These are phyloP conservation scores for Sesamia inferens DNA, from an alignment of 2,888 invertebrate genomes.

Conservation along the genomic window DNA sequence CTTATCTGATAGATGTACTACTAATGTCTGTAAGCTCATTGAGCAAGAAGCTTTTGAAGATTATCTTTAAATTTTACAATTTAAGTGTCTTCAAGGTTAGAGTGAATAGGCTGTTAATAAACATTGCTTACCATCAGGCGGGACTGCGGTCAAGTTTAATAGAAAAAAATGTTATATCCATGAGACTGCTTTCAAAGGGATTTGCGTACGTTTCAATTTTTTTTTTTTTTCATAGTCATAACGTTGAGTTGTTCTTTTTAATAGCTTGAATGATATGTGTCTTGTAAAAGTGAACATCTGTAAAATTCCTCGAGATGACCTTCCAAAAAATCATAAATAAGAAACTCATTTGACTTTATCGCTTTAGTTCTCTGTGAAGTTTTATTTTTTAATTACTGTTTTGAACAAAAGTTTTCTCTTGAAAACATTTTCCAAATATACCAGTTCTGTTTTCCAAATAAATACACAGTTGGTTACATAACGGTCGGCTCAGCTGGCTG, in stretches of 20 bases:
- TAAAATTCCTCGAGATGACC: no score
- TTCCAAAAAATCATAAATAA: background rate
- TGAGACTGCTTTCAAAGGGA: background rate
- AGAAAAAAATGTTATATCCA: background rate
- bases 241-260: background rate
- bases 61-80: background rate
- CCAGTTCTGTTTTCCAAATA: slow-evolving; percentile 29
- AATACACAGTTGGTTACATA: slow-evolving; percentile 31
- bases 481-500: slow-evolving; percentile 52
- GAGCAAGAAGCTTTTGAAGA: slow-evolving; percentile 6
- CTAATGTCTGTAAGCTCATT: slow-evolving; percentile 20
- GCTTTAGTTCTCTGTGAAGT: background rate
- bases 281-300: no score
- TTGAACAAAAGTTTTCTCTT: background rate
- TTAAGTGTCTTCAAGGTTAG: no score
- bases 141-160: background rate
- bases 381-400: background rate
- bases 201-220: background rate
- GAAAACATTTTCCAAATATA: slow-evolving; percentile 30
- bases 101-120: no score
- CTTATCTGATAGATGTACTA: slow-evolving; percentile 25
- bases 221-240: background rate
- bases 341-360: background rate
- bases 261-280: background rate
- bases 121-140: no score